These are phyloP conservation scores for Antheraea mylitta DNA, from an alignment of 1,140 invertebrate genomes.

Conservation along the genomic window DNA sequence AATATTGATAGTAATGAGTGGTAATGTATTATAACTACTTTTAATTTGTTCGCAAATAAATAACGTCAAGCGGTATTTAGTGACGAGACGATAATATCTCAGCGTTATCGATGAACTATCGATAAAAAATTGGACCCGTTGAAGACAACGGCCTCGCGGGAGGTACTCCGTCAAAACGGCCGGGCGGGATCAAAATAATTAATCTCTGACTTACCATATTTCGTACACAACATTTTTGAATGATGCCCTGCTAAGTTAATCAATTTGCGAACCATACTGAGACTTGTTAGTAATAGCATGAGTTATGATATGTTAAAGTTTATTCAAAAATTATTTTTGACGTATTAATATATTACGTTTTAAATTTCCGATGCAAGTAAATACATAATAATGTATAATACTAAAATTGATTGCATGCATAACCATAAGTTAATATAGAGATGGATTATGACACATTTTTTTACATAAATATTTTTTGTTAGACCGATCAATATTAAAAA, in stretches of 20 bases:
- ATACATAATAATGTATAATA: no score
- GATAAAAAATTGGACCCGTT: slow-evolving; percentile 13
- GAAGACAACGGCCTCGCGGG: slow-evolving; percentile 14
- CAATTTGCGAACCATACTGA: slow-evolving; percentile 50
- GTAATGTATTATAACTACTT: background rate
- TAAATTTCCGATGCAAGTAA: no score
- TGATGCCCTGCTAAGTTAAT: slow-evolving; percentile 49
- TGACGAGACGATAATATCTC: slow-evolving; percentile 19
- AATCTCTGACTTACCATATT: slow-evolving; percentile 57
- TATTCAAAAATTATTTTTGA: no score
- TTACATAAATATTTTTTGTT: no score
- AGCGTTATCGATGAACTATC: slow-evolving; percentile 17
- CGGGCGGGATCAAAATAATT: slow-evolving; percentile 60
- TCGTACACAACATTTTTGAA: slow-evolving; percentile 42
- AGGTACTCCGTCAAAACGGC: slow-evolving; percentile 14
- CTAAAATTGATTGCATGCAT: no score
- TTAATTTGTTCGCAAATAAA: slow-evolving; percentile 1
- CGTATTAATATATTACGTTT: no score
- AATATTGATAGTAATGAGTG: background rate
- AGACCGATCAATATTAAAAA: no score
- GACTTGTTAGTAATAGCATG: slow-evolving; percentile 8
- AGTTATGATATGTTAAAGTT: background rate
- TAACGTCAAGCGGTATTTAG: background rate
- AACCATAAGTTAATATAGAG: no score
- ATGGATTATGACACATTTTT: no score